These are phyloP conservation scores for Sthenelais limicola DNA, from an alignment of 2,888 invertebrate genomes.

Conservation along the genomic window DNA sequence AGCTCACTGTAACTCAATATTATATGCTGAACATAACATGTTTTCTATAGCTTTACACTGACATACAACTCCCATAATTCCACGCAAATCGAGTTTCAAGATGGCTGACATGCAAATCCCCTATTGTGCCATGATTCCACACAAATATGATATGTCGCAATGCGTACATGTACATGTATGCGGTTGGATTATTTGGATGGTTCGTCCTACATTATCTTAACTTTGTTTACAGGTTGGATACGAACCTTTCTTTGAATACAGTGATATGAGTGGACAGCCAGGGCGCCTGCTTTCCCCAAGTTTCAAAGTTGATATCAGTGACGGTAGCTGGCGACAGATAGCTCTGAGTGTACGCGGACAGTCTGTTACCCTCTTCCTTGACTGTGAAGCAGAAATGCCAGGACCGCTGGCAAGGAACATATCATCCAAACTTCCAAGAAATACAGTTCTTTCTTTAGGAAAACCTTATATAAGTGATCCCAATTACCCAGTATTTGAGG, in stretches of 20 bases:
- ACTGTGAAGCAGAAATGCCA: conserved; percentile 20
- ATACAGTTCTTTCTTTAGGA: conserved; percentile 11
- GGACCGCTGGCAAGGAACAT: conserved; percentile 9
- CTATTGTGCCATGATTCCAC: no score
- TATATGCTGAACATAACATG: no score
- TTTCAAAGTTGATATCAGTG: conserved; percentile 54
- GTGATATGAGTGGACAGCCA: conserved; percentile 1
- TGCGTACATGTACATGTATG: no score
- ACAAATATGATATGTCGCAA: no score
- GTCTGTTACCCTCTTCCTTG: conserved; percentile 21
- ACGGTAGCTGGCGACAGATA: conserved; percentile 60
- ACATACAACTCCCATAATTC: no score
- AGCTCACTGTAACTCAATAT: no score
- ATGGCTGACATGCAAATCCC: no score
- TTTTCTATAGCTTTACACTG: no score
- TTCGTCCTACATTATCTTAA: background rate
- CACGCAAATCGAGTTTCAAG: no score
- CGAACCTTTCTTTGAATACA: conserved; percentile 31
- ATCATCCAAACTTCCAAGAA: background rate
- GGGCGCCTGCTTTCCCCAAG: conserved; percentile 43
- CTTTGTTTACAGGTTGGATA: conserved; percentile 1
- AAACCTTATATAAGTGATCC: conserved; percentile 15
- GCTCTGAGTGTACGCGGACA: conserved; percentile 52
- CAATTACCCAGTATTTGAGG: conserved; percentile 56
- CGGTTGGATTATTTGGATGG: no score